Conservation (phyloP, 2,797 vertebrate species). For the Cyprinodon diabolis region DNA sequence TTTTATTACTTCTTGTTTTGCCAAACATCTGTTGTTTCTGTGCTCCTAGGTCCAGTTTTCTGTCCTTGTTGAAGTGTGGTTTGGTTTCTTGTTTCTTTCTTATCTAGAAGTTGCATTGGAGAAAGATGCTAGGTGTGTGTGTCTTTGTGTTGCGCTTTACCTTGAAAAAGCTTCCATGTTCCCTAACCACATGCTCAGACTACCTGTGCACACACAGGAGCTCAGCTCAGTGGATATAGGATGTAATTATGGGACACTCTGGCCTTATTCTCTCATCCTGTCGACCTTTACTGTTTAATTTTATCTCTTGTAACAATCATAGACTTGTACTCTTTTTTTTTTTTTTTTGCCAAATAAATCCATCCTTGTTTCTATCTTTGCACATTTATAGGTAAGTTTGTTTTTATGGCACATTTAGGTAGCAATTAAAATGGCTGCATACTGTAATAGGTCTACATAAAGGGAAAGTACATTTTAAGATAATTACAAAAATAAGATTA, state of each 20-base stretch:
- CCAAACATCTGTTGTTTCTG: background rate
- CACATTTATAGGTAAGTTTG: background rate
- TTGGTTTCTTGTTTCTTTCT: slow-evolving; percentile 48
- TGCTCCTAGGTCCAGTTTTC: slow-evolving; percentile 54
- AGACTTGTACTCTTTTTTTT: slow-evolving; percentile 72
- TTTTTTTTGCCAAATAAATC: slow-evolving; percentile 59
- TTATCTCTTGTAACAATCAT: slow-evolving; percentile 82
- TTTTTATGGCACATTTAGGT: no score
- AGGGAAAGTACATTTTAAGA: background rate
- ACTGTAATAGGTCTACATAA: background rate
- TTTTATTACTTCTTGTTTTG: background rate
- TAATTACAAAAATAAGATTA: no score
- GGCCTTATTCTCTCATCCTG: slow-evolving; percentile 84
- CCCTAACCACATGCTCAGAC: slow-evolving; percentile 52
- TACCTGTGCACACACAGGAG: slow-evolving; percentile 25
- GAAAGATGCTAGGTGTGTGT: slow-evolving; percentile 49
- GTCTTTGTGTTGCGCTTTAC: slow-evolving; percentile 73
- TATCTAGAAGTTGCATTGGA: slow-evolving; percentile 63
- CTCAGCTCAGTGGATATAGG: slow-evolving; percentile 86
- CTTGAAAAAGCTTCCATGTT: slow-evolving; percentile 85
- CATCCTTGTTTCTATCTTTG: slow-evolving; percentile 72
- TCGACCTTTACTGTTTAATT: slow-evolving; percentile 86
- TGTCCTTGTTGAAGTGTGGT: slow-evolving; percentile 31
- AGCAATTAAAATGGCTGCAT: no score
- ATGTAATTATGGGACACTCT: slow-evolving; percentile 97